phyloP scores from a whole-genome alignment of 2,113 vertebrate species.

The Macquaria australasica region DNA sequence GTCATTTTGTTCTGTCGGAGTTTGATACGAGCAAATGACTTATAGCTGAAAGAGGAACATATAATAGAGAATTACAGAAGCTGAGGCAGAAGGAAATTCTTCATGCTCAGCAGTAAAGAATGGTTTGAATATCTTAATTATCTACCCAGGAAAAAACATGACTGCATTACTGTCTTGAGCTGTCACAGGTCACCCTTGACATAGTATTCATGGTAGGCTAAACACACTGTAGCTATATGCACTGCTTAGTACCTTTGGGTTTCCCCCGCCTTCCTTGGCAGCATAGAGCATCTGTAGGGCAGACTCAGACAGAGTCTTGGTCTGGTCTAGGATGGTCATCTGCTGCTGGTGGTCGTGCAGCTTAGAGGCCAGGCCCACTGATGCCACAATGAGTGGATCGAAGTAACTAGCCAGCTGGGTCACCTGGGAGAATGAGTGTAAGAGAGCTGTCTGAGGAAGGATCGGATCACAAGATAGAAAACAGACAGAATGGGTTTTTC shows the following conservation, averaged over 20 bases:
- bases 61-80: slow-evolving; percentile 13
- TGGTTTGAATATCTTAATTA: background rate
- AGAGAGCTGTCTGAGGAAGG: slow-evolving; percentile 29
- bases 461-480: slow-evolving; percentile 39
- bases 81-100: background rate
- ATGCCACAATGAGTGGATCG: slow-evolving; percentile 93
- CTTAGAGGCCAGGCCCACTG: slow-evolving; percentile 95
- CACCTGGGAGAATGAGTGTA: slow-evolving; percentile 83
- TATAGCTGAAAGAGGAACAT: background rate
- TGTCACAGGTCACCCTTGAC: background rate
- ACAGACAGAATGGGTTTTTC: slow-evolving; percentile 25
- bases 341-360: slow-evolving; percentile 96
- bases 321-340: slow-evolving; percentile 98
- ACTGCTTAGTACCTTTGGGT: slow-evolving; percentile 91
- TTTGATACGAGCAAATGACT: slow-evolving; percentile 17
- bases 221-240: background rate
- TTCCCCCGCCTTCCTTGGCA: slow-evolving; percentile 98
- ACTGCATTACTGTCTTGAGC: background rate
- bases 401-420: slow-evolving; percentile 97
- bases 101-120: slow-evolving; percentile 9
- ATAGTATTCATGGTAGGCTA: background rate
- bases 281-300: slow-evolving; percentile 98
- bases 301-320: slow-evolving; percentile 96
- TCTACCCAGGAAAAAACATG: background rate
- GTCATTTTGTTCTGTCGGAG: slow-evolving; percentile 7